Base-by-base conservation (phyloP, 1,140 invertebrate genomes). In the Manduca sexta region DNA sequence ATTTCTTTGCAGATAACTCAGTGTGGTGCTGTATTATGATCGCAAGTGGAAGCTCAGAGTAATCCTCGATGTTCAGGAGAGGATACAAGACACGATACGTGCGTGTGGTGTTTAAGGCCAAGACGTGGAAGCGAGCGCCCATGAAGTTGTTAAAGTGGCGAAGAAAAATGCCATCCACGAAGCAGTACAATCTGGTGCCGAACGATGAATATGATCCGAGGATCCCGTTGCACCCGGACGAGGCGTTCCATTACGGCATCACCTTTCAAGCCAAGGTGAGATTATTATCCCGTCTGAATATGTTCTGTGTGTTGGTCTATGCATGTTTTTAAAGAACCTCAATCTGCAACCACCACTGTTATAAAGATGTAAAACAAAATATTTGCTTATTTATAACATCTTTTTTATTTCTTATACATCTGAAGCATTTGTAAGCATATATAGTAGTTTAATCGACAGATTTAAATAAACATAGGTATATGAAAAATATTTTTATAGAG, bases 161-260 rank as follows among this genome's bases (percentile, higher is more conserved):
- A 3, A 74, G 86, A 57, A 91, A 88, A 77, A 95, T 95, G 92
- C 93, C 93, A 71, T 94, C 93, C 68, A 95, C 94, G 79, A 93
- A 93, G 83, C 92, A 95, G 67, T 98, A 98, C 89, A 94, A 98
- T 86, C 89, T 98, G 81, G 96, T 98, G 67, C 93, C 93, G 59
- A 95, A 97, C 83, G 97, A 98, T 86, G 95, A 98, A 63, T 96
- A 95, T 82, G 97, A 99, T 86, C 93, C 93, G 45, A 90, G 95
- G 63, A 96, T 98, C 69, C 97, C 97, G 6, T 86, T 98, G 37
- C 95, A 98, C 87, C 93, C 95, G 45, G 97, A 98, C 54, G 96
- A 98, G 86, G 96, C 97, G 38, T 99, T 98, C 86, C 92, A 97
- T 60, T 95, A 98, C 87, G 97, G 97, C 52, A 98, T 99, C 82